Evolutionary conservation across 2,888 invertebrate genomes (phyloP), one percentile per base, ranked within the genome.

Genomic region (Odiellus spinosus): DNA sequence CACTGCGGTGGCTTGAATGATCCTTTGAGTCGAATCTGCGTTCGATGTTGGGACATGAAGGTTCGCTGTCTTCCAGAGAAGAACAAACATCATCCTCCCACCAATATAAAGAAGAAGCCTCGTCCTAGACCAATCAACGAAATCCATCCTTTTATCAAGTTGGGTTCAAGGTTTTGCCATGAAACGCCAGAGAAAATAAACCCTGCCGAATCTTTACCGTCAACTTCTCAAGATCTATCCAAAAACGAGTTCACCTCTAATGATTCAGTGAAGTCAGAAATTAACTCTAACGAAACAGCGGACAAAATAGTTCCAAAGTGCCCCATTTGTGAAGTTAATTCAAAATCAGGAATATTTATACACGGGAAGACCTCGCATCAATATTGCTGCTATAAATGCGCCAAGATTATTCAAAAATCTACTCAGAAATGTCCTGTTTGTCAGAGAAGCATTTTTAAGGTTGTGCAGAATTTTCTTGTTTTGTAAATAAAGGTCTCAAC

Each of bases 281-380:
- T n/a, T n/a, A n/a, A n/a, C 26, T 26, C 26, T 26, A 26, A 26
- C 8, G 26, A n/a, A n/a, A n/a, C n/a, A n/a, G 26, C 26, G 26
- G 8, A 8, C 26, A 26, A 26, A 26, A n/a, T n/a, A n/a, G n/a
- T n/a, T n/a, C n/a, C n/a, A n/a, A n/a, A 26, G 8, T 49, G 49
- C 36, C 19, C 36, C 10, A 26, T 49, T n/a, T 49, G 49, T 20
- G 35, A 40, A 6, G n/a, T 12, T 2, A 38, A n/a, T 3, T 19
- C 42, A 21, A 36, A 42, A 19, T 38, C 42, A 15, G 49, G 36
- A 11, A 46, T 42, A 3, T 46, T 67, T 8, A 59, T 66, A 26
- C 67, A 67, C 51, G 67, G 67, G 1, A 59, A 57, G 18, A 62
- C 64, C 3, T 64, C 63, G 1, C 67, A 67, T 50, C 64, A 64